Base-by-base conservation (phyloP, 1,140 invertebrate genomes). In the Oppia nitens region DNA sequence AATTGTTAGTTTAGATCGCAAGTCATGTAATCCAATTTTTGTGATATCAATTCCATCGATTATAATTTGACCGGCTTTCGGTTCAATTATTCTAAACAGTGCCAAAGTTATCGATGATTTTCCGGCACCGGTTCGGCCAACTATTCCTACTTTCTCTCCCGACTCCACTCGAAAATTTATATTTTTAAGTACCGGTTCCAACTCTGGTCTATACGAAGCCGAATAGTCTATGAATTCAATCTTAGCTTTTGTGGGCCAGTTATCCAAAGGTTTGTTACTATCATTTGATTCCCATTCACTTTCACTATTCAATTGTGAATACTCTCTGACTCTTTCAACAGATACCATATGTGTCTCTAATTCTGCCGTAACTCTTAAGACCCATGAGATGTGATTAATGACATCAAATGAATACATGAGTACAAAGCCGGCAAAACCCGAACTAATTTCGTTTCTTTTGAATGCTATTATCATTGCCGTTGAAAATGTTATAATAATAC, bases 391-490 rank as follows among this genome's bases (percentile, higher is more conserved):
- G 14, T 72, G 74, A 61, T 72, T 70, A 23, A 79, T 66, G 60
- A 85, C 83, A 76, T 85, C 84, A 52, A 93, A 72, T 27, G 89
- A 84, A 70, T 92, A 94, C 65, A 83, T 89, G 64, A 94, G 77
- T 1, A 87, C 90, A 25, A 94, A 74, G 47, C 90, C 90, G 49
- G 92, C 87, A 49, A 87, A 69, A 45, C 87, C 87, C 24, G 87
- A 73, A 67, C 76, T 81, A 64, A 82, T 71, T 56, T 70, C 77
- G 58, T 85, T 78, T 55, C 81, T 78, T 28, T 74, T 78, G 2
- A 64, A 56, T 1, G 72, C 68, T 49, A 71, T 70, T 59, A 74
- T 68, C 1, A 71, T 53, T 2, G 67, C 64, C n/a, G 71, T 65
- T 6, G 66, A 29, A 24, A 73, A 65, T 0, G 71, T 65, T 27